Percentiles rank a stretch among this genome's conserved stretches.
Evolutionary conservation across 2,113 vertebrate species (phyloP).

Genomic region (Pachypanchax playfairii): DNA sequence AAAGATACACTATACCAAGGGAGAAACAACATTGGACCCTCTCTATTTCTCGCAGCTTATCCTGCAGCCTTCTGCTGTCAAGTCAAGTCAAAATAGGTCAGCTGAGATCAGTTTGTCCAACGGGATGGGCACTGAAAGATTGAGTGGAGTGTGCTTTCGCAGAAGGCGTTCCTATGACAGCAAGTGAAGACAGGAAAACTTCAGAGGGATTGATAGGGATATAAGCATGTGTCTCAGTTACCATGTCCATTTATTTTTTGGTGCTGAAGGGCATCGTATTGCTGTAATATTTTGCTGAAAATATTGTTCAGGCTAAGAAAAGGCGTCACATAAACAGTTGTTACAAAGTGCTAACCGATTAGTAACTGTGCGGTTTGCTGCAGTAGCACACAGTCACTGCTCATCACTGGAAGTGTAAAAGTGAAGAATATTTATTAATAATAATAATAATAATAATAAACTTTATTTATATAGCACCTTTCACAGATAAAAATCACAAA

Average conservation of each 20-base stretch:
- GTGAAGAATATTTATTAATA: conserved; percentile 40
- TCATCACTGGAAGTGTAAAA: conserved; percentile 43
- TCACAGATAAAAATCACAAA: too few relatives aligned
- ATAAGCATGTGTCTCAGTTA: background rate
- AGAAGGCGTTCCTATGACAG: conserved; percentile 37
- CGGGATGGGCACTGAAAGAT: conserved; percentile 17
- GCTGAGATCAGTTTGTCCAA: conserved; percentile 20
- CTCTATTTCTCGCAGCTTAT: conserved; percentile 23
- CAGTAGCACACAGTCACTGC: background rate
- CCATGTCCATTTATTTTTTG: background rate
- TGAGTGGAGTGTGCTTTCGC: conserved; percentile 37
- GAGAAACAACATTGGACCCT: conserved; percentile 50
- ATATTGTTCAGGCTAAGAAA: background rate
- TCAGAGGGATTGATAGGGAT: background rate
- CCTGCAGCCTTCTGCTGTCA: conserved; percentile 41
- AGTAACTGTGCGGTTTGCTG: conserved; percentile 23
- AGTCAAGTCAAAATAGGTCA: conserved; percentile 49
- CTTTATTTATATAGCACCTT: too few relatives aligned
- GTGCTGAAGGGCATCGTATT: too few relatives aligned
- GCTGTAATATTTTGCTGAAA: background rate
- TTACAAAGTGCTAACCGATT: background rate
- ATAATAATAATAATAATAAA: too few relatives aligned
- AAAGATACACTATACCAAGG: conserved; percentile 71
- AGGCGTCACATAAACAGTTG: background rate
- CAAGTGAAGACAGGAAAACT: conserved; percentile 25